Conservation (phyloP, 92 coral and sea anemone species). For the Bergia puertoricense region DNA sequence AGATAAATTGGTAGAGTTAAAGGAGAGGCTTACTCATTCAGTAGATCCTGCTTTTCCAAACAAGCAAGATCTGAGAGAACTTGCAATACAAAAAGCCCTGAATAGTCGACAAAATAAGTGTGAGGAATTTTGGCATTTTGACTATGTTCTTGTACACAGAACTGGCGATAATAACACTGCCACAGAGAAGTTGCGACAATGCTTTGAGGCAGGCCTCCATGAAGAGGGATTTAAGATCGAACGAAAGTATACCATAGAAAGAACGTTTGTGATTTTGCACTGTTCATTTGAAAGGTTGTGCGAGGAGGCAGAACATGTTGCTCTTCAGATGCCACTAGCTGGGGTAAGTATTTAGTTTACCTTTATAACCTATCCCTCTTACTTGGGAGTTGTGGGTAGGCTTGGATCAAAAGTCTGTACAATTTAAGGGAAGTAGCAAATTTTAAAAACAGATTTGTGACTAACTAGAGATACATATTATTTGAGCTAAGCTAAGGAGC, state of each 20-base stretch:
- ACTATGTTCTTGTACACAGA: conserved; percentile 82
- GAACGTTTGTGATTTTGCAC: conserved; percentile 80
- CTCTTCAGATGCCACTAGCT: conserved; percentile 91
- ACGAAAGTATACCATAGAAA: conserved; percentile 71
- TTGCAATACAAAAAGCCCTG: conserved; percentile 80
- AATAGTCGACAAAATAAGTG: conserved; percentile 46
- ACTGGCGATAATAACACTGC: conserved; percentile 65
- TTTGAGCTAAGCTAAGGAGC: too few relatives aligned
- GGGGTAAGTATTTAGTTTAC: conserved; percentile 66
- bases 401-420: too few relatives aligned
- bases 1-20: conserved; percentile 48
- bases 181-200: conserved; percentile 71
- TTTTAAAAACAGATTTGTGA: too few relatives aligned
- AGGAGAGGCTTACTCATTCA: conserved; percentile 38
- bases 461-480: too few relatives aligned
- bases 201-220: conserved; percentile 69
- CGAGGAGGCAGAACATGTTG: conserved; percentile 90
- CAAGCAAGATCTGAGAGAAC: conserved; percentile 77
- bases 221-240: conserved; percentile 79
- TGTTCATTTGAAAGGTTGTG: conserved; percentile 95
- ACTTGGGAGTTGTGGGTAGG: too few relatives aligned
- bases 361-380: too few relatives aligned
- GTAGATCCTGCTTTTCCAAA: conserved; percentile 2
- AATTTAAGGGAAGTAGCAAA: too few relatives aligned
- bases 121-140: conserved; percentile 68